Evolutionary conservation across 2,113 vertebrate species (phyloP), one percentile per base, ranked within the genome.

Genomic region (Dasyurus viverrinus): DNA sequence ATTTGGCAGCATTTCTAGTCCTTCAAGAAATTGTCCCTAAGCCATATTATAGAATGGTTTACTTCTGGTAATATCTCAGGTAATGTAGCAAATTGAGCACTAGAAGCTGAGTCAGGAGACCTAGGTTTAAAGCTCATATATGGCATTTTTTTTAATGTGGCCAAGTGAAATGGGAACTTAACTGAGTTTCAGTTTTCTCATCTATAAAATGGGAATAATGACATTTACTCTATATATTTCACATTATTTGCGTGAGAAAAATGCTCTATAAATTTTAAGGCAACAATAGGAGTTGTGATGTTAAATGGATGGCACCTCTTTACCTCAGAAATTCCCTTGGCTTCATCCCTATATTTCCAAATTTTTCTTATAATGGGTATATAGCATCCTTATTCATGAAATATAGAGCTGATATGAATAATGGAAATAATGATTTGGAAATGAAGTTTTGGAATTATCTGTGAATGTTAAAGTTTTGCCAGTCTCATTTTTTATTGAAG

Each of bases 391-490:
- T 84, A 84, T 84, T 42, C n/a, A 84, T 2, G 6, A 68, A 68
- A 84, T 84, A 42, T n/a, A 23, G 68, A 84, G 68, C 1, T 42
- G 68, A 84, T 84, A n/a, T 84, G n/a, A 84, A 84, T 84, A 84
- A 84, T 84, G n/a, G 16, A 84, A 84, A 42, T 23, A 23, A 84
- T 42, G n/a, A 23, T 84, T 22, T 84, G 68, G 57, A 36, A 42
- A n/a, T 30, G 23, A 47, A 19, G 84, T 84, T 14, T 50, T 90
- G 89, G 30, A 7, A 53, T 9, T 54, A 46, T 27, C 25, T 91
- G 91, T 92, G 48, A 57, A 94, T 90, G 92, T 91, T 12, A 89
- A n/a, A 16, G 8, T 90, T 93, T 27, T 84, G 36, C 46, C 93
- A 97, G 84, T 89, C 36, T 84, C 24, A 90, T 4, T 47, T 91